Evolutionary conservation across 2,888 invertebrate genomes (phyloP), one percentile per base, ranked within the genome.

Genomic region (Hydrotaea diabolus): DNA sequence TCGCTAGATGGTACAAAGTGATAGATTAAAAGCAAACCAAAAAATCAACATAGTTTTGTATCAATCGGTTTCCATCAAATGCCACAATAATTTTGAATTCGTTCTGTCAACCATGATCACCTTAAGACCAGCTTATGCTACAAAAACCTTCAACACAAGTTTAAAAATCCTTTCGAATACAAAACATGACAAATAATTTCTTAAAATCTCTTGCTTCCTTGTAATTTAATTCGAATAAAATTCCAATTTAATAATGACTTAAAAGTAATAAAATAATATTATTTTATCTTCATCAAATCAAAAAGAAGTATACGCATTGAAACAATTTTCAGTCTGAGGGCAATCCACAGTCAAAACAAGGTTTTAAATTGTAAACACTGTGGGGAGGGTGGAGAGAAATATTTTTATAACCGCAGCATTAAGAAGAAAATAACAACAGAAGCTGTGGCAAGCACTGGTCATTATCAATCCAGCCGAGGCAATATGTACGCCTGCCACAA

Each of bases 231-330:
- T 43, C 2, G 13, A 43, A 9, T 13, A 39, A 39, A 59, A 23
- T 8, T 59, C 26, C 59, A 59, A 59, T 59, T 59, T 26, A 23
- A 23, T 26, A 13, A 59, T 59, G 21, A 21, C 55, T 55, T 55
- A 9, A 55, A 59, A 9, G 59, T 23, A 59, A 59, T 59, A 59
- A 59, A 59, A 59, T 59, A 8, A 49, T 36, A 64, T 64, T 36
- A 64, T 39, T 66, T 66, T n/a, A n/a, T 66, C 17, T 17, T 43
- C 36, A 15, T 36, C 17, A 43, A 36, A 39, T 26, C 31, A 31
- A 31, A 64, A n/a, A n/a, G 49, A n/a, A n/a, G n/a, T n/a, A n/a
- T n/a, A n/a, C n/a, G n/a, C n/a, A n/a, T n/a, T n/a, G 31, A 36
- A 23, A 64, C n/a, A 23, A 64, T 17, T 64, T 64, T 9, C 7